phyloP scores from a whole-genome alignment of 1,140 invertebrate species.

The Pseudobourletiella spinata region DNA sequence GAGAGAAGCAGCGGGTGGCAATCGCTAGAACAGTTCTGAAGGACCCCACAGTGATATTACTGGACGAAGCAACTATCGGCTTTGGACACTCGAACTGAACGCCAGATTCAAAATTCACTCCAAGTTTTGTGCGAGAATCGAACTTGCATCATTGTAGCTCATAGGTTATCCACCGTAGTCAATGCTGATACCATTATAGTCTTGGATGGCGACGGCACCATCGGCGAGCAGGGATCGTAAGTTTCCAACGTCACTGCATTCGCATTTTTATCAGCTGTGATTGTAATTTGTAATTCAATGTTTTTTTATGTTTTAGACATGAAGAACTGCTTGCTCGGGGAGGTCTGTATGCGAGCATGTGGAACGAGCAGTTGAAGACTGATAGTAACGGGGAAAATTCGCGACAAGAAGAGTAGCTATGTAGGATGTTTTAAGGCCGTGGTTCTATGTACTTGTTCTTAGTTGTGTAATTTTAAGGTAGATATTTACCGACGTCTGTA shows the following conservation, averaged over 20 bases:
- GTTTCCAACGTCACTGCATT: neutral
- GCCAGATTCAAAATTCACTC: constrained; percentile 62
- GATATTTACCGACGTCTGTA: no score
- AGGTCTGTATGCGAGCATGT: constrained; percentile 47
- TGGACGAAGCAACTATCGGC: constrained; percentile 87
- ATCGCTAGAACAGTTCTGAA: constrained; percentile 86
- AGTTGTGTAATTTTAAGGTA: no score
- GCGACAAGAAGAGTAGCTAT: no score
- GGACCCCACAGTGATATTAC: constrained; percentile 68
- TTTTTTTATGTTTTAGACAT: constrained; percentile 37
- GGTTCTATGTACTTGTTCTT: no score
- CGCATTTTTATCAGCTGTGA: no score
- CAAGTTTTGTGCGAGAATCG: constrained; percentile 44
- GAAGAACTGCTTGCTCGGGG: constrained; percentile 42
- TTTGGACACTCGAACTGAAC: constrained; percentile 71
- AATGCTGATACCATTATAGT: constrained; percentile 53
- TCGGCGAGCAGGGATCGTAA: constrained; percentile 50
- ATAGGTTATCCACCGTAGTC: constrained; percentile 50
- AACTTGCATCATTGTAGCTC: constrained; percentile 51
- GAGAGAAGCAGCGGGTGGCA: constrained; percentile 70
- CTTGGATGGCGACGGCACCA: constrained; percentile 44
- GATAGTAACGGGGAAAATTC: no score
- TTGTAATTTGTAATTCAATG: no score
- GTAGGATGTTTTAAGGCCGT: no score
- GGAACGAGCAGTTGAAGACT: constrained; percentile 43